Conservation (phyloP, 2,113 vertebrate species). For the Notechis scutatus region DNA sequence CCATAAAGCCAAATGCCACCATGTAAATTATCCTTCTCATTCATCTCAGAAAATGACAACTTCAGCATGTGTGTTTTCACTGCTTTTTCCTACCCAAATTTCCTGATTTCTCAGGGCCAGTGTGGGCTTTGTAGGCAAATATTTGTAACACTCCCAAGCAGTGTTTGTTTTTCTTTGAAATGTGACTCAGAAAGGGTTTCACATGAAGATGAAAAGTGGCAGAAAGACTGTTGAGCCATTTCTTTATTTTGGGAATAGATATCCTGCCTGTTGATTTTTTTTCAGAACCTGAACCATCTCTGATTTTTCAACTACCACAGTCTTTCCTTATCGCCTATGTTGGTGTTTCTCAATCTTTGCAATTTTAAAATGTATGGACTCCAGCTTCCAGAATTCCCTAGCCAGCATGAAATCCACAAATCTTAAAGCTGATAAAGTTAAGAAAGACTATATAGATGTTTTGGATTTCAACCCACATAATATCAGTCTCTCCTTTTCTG, state of each 20-base stretch:
- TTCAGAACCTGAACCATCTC: background rate
- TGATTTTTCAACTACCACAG: background rate
- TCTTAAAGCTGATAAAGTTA: background rate
- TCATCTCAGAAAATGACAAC: background rate
- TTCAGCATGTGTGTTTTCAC: background rate
- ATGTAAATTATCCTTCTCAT: slow-evolving; percentile 21
- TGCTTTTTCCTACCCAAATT: background rate
- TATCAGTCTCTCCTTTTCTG: background rate
- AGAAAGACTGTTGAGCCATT: background rate
- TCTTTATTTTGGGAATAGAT: background rate
- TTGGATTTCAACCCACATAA: background rate
- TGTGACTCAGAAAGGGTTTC: background rate
- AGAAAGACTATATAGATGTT: background rate
- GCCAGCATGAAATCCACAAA: background rate
- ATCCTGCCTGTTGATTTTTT: background rate
- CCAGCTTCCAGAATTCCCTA: background rate
- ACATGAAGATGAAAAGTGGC: background rate
- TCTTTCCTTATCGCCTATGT: background rate
- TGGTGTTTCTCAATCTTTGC: background rate
- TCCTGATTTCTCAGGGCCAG: background rate
- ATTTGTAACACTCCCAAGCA: background rate
- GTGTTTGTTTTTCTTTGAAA: background rate
- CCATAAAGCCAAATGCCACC: slow-evolving; percentile 20
- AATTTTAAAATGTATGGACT: background rate
- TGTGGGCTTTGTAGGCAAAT: background rate